These are phyloP conservation scores for Phalacrocorax pelagicus DNA, from an alignment of 2,113 vertebrate genomes.

Conservation along the genomic window DNA sequence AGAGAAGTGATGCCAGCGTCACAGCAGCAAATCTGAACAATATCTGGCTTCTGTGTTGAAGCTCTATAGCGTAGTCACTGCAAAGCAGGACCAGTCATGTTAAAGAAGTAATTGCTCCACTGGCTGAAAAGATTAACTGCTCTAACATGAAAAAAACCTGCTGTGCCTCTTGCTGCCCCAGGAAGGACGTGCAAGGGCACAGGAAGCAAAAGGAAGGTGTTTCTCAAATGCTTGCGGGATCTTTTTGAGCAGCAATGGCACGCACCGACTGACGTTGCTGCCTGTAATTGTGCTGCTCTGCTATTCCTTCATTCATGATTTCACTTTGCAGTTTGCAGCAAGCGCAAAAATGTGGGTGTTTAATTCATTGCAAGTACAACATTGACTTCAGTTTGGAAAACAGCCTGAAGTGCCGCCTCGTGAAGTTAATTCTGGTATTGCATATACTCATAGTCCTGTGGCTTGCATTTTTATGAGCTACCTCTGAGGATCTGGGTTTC, in stretches of 20 bases:
- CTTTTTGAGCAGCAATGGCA: neutral
- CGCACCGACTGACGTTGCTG: rapidly evolving
- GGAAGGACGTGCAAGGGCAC: rapidly evolving
- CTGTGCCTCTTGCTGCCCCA: neutral
- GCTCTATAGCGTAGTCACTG: neutral
- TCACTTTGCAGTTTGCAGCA: neutral
- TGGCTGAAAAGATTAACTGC: neutral
- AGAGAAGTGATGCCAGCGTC: neutral
- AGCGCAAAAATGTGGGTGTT: neutral
- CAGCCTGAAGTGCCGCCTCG: slow-evolving; percentile 38
- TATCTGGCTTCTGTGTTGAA: neutral
- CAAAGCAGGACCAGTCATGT: neutral
- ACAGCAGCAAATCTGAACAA: neutral
- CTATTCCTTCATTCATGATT: slow-evolving; percentile 6
- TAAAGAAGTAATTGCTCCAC: neutral
- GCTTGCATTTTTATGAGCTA: slow-evolving; percentile 36
- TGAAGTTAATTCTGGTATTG: slow-evolving; percentile 16
- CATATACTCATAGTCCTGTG: neutral
- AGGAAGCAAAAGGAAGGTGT: neutral
- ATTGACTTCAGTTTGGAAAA: neutral
- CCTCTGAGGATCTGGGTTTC: neutral
- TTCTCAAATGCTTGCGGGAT: rapidly evolving
- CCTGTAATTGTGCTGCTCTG: neutral
- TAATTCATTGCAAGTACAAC: slow-evolving; percentile 16
- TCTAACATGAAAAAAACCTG: rapidly evolving